Evolutionary conservation across 2,797 vertebrate genomes (phyloP), one percentile per base, ranked within the genome.

Genomic region (Adrianichthys oophorus): DNA sequence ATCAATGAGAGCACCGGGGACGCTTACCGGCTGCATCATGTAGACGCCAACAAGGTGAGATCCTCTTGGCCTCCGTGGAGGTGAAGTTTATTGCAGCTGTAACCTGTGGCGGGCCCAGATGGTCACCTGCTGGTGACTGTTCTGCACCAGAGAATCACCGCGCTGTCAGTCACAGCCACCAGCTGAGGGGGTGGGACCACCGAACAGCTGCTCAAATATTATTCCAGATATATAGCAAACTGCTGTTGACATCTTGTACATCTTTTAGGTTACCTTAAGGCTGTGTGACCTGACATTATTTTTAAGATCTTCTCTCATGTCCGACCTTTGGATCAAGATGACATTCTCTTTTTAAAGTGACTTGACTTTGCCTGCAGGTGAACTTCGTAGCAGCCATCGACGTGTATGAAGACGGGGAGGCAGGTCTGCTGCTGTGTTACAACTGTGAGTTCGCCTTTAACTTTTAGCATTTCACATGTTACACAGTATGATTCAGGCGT

Each of bases 1-100:
- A 93, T 99, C 83, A 98, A 95, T 15, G 97, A 99, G 90, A 99
- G 97, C 91, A 99, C 97, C 0, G 97, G 97, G 7, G 97, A 98
- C 45, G 94, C 94, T 65, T 98, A 94, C 74, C 76, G 95, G 73
- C 83, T 98, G 65, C 97, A 98, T 79, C 94, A 98, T 0, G 90
- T 98, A 41, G 97, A 99, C 51, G 91, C 97, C 61, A 98, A 87
- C 91, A 94, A 94, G 92, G 97, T 98, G 83, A 88, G 93, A 14
- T 16, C 15, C 15, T 47, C 50, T 50, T 52, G 52, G 24, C 41
- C 26, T 65, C 40, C 4, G 18, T 49, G 12, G 52, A 15, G 52
- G 51, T 21, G 29, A 18, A 43, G 43, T 56, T 48, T 23, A 15
- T 41, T 26, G 50, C 41, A 42, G n/a, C 24, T 16, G 59, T 61